Percentiles rank a stretch among this genome's conserved stretches.
These are phyloP conservation scores for Phoenoteleia sp. DNA, from an alignment of 2,888 invertebrate species.

Conservation along the genomic window DNA sequence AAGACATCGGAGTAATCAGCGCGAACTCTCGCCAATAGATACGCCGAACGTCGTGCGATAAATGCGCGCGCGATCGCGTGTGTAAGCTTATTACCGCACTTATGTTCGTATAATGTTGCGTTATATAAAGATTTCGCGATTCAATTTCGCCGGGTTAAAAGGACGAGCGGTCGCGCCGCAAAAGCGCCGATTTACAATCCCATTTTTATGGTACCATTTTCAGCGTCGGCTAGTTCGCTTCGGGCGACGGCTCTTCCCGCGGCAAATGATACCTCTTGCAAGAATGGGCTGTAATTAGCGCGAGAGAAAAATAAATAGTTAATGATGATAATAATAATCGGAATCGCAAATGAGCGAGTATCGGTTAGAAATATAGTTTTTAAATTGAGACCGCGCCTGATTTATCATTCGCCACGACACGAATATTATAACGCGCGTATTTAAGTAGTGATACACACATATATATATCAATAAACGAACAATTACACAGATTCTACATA, in stretches of 20 bases:
- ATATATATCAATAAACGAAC: constrained; percentile 49
- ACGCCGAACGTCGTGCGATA: constrained; percentile 54
- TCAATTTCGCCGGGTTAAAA: constrained; percentile 70
- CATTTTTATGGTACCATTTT: constrained; percentile 69
- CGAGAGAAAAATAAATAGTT: constrained; percentile 60
- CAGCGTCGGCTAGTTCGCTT: constrained; percentile 24
- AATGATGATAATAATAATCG: constrained; percentile 54
- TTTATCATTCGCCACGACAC: constrained; percentile 35
- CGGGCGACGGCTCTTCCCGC: constrained; percentile 45
- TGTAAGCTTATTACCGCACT: constrained; percentile 35
- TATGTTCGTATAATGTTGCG: constrained; percentile 43
- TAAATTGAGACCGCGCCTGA: constrained; percentile 31
- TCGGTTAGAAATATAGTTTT: constrained; percentile 28
- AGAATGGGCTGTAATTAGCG: constrained; percentile 49
- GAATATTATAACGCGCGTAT: constrained; percentile 36
- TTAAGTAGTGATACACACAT: constrained; percentile 30
- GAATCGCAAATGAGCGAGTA: constrained; percentile 39
- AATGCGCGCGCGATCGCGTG: constrained; percentile 49
- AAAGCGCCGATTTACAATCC: constrained; percentile 70
- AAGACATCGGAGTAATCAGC: constrained; percentile 58
- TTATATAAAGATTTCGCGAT: constrained; percentile 70
- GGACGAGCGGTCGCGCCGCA: constrained; percentile 55
- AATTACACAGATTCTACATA: constrained; percentile 44
- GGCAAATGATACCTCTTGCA: constrained; percentile 44
- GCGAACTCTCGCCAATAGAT: constrained; percentile 67